Conservation (phyloP, 2,888 invertebrate genomes). For the Rhyacophila evoluta region DNA sequence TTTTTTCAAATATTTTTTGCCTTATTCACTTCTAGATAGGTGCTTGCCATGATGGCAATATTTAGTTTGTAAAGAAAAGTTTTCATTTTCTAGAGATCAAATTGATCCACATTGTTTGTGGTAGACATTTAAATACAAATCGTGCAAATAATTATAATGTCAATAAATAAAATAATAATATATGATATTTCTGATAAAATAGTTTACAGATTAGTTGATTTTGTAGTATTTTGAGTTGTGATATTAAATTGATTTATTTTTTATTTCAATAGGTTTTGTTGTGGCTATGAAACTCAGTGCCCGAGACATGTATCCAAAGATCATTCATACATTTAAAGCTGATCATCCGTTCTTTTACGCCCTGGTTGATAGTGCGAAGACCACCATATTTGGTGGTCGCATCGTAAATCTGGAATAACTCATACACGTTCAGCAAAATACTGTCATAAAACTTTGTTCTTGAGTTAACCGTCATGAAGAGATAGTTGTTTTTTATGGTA, state of each 20-base stretch:
- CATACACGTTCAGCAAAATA: not conserved
- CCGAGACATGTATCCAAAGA: not conserved
- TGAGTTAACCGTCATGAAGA: not conserved
- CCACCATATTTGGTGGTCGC: not conserved
- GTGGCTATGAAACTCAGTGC: not conserved
- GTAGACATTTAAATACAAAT: no score
- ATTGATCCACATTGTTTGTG: no score
- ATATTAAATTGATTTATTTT: not conserved
- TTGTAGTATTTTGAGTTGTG: no score
- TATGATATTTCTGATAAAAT: no score
- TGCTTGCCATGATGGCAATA: no score
- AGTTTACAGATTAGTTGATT: no score
- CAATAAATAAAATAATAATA: no score
- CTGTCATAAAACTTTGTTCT: not conserved
- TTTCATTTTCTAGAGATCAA: no score
- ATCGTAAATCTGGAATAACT: not conserved
- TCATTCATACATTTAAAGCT: not conserved
- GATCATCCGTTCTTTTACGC: constrained; percentile 7
- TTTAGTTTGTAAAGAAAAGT: no score
- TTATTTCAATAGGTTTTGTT: not conserved
- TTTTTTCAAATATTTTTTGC: no score
- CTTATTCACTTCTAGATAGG: no score
- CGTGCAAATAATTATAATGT: not conserved
- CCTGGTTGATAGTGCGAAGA: not conserved
- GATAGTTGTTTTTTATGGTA: not conserved